Base-by-base conservation (phyloP, 2,888 invertebrate species). In the Hydroisotoma schaefferi region DNA sequence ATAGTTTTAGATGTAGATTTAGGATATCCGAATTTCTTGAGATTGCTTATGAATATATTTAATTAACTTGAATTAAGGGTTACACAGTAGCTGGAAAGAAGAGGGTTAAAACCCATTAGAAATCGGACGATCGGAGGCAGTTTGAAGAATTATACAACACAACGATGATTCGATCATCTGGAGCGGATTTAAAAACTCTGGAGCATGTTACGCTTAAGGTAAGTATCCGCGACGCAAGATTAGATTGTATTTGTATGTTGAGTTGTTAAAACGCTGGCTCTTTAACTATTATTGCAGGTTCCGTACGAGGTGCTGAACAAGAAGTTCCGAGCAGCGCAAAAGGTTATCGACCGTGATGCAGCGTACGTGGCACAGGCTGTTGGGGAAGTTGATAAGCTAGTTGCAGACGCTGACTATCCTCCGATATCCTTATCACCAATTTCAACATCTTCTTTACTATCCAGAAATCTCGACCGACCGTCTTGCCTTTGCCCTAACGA, bases 231-330 rank as follows among this genome's bases (percentile, higher is more conserved):
- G n/a, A 22, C 12, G n/a, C 10, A 12, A 22, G 22, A 37, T 52
- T 10, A 33, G 20, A 26, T 4, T 22, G 22, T 23, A 4, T 15
- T 4, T 25, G 46, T 10, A 4, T 23, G 23, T 25, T 23, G 46
- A 46, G 20, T 46, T 33, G 20, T 46, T 23, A 23, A 23, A 23
- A 18, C 15, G 18, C 43, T 18, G 6, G 15, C 25, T 22, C 46
- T 23, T 46, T 12, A 6, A 43, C 15, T 25, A 33, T 57, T 22
- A 61, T 72, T 76, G 20, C 73, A 93, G 91, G 94, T 98, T 68
- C 98, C 98, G 1, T 99, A 98, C 76, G 99, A 99, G 79, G 85
- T 98, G 51, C 81, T 99, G 69, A 99, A 99, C 79, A 98, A 98
- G 78, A 92, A 91, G 74, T 99, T 97, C 77, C 87, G 98, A 57